Base-by-base conservation (phyloP, 1,140 invertebrate species). In the Leptinotarsa lineolata region DNA sequence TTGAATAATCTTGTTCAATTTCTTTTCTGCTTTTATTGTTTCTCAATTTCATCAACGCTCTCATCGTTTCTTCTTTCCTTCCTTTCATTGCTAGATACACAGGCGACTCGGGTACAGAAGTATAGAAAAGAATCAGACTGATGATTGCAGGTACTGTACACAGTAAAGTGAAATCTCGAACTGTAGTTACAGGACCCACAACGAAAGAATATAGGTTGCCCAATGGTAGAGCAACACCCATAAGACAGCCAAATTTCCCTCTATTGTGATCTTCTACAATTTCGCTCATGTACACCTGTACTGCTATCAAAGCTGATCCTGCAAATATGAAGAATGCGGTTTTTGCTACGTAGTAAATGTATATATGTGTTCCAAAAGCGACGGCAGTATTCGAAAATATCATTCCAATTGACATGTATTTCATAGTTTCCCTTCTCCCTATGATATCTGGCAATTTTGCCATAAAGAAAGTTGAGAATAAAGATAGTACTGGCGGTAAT, bases 51-150 rank as follows among this genome's bases (percentile, higher is more conserved):
- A 87, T 85, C 73, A 97, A 83, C 4, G 91, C 85, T 3, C 86
- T 79, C 0, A 88, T 81, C 0, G 94, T 94, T 4, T 90, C 88
- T 4, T 87, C 83, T 46, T 87, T 87, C 20, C 88, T 86, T 18
- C 85, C 86, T 79, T 89, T 88, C 8, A 85, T 84, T 0, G 93
- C 83, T 46, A 91, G 85, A 74, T 88, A 94, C 68, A 90, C 91
- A 0, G 95, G 95, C 22, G 93, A 92, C 81, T 97, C 95, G 0
- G 95, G 95, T 86, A 95, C 91, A 66, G 91, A 89, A 8, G 89
- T 68, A 85, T 93, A 92, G 76, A 91, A 90, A 0, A 88, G 71
- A 0, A 92, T 77, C 46, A 92, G 81, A 83, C 94, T 92, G 1
- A 90, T 21, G 1, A 90, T 76, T 0, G 91, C 91, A 46, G 92